A percentile compares a stretch with the other conserved stretches of the same genome.
These are phyloP conservation scores for Carapus acus DNA, from an alignment of 2,797 vertebrate species.

Conservation along the genomic window DNA sequence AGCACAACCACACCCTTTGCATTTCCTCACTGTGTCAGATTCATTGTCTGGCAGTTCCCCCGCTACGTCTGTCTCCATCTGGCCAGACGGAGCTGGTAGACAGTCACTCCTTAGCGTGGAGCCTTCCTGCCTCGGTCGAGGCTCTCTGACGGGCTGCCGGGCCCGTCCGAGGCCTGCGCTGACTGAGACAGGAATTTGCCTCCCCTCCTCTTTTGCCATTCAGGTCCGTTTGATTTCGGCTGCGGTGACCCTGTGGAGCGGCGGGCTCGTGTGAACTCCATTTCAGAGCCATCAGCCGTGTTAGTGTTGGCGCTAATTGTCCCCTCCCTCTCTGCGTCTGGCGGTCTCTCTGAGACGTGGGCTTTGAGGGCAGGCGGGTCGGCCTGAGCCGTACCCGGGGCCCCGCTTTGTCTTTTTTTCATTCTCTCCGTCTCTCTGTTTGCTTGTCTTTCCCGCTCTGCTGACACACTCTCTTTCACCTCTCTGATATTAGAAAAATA, in stretches of 20 bases:
- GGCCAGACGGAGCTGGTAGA: conserved; percentile 43
- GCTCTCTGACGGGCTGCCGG: conserved; percentile 45
- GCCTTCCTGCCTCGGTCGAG: conserved; percentile 44
- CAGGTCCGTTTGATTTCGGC: conserved; percentile 64
- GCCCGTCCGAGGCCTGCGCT: conserved; percentile 42
- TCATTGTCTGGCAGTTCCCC: conserved; percentile 47
- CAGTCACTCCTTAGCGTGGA: conserved; percentile 45
- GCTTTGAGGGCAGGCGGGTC: conserved; percentile 48
- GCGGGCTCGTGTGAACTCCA: conserved; percentile 66
- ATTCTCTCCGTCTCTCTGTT: conserved; percentile 37
- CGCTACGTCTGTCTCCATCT: conserved; percentile 30
- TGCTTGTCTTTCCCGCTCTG: conserved; percentile 47
- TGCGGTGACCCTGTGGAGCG: conserved; percentile 50
- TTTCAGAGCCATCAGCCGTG: conserved; percentile 70
- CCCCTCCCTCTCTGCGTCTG: conserved; percentile 58
- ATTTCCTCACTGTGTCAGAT: conserved; percentile 56
- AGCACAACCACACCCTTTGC: conserved; percentile 33
- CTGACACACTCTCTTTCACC: conserved; percentile 54
- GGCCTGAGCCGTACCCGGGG: conserved; percentile 49
- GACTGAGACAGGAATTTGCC: conserved; percentile 60
- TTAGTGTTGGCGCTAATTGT: conserved; percentile 75
- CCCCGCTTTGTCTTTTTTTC: conserved; percentile 53
- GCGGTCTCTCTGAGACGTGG: conserved; percentile 56
- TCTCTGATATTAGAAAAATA: conserved; percentile 49
- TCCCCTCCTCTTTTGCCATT: conserved; percentile 61